Evolutionary conservation across 2,888 invertebrate genomes (phyloP), one percentile per base, ranked within the genome.

Genomic region (Achlya flavicornis): DNA sequence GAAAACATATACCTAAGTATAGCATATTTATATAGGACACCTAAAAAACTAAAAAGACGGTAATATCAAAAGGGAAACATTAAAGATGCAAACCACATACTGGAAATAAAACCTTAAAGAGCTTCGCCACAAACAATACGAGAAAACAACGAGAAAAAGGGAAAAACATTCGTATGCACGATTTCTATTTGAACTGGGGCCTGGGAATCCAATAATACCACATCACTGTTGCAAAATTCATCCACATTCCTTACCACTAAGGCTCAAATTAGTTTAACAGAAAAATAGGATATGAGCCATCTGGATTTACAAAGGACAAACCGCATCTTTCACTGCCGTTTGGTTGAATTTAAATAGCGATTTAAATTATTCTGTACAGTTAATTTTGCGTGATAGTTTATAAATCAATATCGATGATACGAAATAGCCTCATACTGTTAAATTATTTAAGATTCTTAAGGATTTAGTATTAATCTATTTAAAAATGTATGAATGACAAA

Each of bases 331-430:
- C 67, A 66, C 71, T 68, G 66, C 69, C 72, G 65, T 61, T 70
- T 63, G 63, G 61, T 64, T 66, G 11, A 60, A 43, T 59, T 41
- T n/a, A 26, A 57, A 62, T 60, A 43, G 57, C 53, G 71, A 68
- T 72, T 64, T 67, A 57, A 64, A 64, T 67, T 19, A n/a, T 53
- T 64, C 64, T 70, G 61, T 38, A 14, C 5, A 48, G 38, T 58
- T n/a, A 67, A 59, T 68, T 69, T 66, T 60, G 63, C 63, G 66
- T 58, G 62, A 26, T 16, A 19, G 16, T 35, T 57, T 33, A 59
- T 69, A 75, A 82, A 83, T 84, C 82, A 81, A 81, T 84, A 82
- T 75, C 70, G n/a, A n/a, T n/a, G n/a, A n/a, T n/a, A n/a, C n/a
- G n/a, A n/a, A n/a, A n/a, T n/a, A n/a, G n/a, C n/a, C n/a, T n/a